phyloP scores from a whole-genome alignment of 2,888 invertebrate genomes.

The Tinea pellionella region DNA sequence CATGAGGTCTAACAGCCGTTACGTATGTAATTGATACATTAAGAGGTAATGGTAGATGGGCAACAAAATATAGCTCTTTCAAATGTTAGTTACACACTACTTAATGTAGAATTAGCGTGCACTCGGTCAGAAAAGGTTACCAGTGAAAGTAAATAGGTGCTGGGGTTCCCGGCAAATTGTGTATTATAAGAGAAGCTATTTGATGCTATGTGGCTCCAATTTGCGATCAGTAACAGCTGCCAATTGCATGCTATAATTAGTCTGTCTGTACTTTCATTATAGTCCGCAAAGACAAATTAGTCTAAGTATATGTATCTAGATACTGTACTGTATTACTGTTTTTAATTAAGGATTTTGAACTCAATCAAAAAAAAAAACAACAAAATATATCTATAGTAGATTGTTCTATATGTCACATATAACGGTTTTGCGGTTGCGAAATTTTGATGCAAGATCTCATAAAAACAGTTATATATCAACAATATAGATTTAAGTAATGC shows the following conservation, averaged over 20 bases:
- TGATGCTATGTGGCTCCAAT: neutral
- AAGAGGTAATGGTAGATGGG: neutral
- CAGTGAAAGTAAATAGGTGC: neutral
- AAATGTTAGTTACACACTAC: neutral
- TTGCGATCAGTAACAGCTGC: neutral
- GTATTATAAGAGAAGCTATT: neutral
- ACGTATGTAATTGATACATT: constrained; percentile 1
- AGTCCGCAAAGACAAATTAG: neutral
- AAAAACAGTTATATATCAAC: neutral
- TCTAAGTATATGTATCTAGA: too few species aligned
- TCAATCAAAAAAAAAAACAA: too few species aligned
- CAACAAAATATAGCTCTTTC: neutral
- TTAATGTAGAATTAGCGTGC: neutral
- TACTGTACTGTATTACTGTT: too few species aligned
- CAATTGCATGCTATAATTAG: neutral
- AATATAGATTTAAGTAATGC: constrained; percentile 10
- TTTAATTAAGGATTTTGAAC: too few species aligned
- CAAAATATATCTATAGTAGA: neutral
- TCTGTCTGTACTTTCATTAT: neutral
- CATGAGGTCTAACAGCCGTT: neutral
- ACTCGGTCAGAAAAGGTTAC: neutral
- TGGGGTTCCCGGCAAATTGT: neutral
- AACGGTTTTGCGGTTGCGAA: neutral
- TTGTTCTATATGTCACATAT: neutral
- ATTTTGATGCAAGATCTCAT: constrained; percentile 1